Conservation (phyloP, 2,113 vertebrate species). For the Spea bombifrons region DNA sequence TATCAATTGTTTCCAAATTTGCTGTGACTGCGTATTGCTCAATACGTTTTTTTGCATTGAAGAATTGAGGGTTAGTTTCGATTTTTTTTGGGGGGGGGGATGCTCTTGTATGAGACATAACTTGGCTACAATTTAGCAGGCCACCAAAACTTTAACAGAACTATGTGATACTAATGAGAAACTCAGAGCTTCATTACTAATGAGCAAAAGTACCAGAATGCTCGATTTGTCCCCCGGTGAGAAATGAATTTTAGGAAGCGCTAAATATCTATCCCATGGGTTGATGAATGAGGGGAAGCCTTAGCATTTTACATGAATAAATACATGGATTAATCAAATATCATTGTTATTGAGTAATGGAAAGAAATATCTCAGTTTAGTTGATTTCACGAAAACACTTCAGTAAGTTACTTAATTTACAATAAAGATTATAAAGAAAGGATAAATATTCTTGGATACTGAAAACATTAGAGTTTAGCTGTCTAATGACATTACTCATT, state of each 20-base stretch:
- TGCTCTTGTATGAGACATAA: too few relatives aligned
- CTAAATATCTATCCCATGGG: slow-evolving; percentile 16
- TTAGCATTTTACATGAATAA: slow-evolving; percentile 24
- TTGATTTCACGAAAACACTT: background rate
- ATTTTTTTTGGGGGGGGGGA: too few relatives aligned
- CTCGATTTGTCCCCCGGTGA: slow-evolving; percentile 20
- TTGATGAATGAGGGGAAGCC: background rate
- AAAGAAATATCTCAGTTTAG: slow-evolving; percentile 24
- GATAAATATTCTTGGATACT: slow-evolving; percentile 9
- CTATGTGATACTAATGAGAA: slow-evolving; percentile 40
- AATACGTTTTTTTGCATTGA: too few relatives aligned
- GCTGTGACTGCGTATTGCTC: too few relatives aligned
- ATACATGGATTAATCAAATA: slow-evolving; percentile 33
- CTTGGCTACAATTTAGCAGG: background rate
- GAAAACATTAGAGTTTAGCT: background rate
- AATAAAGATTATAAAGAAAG: background rate
- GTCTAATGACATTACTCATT: background rate
- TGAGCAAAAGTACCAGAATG: slow-evolving; percentile 29
- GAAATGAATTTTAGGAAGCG: slow-evolving; percentile 9
- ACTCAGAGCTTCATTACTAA: slow-evolving; percentile 42
- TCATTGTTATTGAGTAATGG: slow-evolving; percentile 33
- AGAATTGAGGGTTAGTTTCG: too few relatives aligned
- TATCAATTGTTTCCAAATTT: background rate
- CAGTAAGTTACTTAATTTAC: background rate
- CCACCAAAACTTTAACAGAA: background rate